phyloP scores from a whole-genome alignment of 2,888 invertebrate species.

The Ophion obscuratus region DNA sequence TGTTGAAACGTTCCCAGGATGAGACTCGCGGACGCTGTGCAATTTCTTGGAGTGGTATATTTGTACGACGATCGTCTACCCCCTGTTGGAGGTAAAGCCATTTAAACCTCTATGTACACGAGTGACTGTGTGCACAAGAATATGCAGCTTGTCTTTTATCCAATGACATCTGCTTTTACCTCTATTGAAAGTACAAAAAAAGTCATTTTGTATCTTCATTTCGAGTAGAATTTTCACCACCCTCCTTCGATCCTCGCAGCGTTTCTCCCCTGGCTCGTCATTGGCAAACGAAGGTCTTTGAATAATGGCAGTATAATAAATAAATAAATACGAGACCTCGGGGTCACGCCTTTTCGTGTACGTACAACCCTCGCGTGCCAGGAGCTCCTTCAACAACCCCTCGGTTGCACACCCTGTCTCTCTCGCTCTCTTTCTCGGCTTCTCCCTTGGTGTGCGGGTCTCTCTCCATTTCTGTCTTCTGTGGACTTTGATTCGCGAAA shows the following conservation, averaged over 20 bases:
- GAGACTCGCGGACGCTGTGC: background rate
- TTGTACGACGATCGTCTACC: constrained; percentile 8
- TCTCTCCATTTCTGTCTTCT: constrained; percentile 10
- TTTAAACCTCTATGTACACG: background rate
- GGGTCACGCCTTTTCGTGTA: constrained; percentile 68
- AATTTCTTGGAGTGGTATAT: constrained; percentile 14
- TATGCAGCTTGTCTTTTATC: constrained; percentile 15
- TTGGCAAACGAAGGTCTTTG: constrained; percentile 58
- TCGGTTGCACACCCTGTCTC: constrained; percentile 9
- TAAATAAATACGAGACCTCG: constrained; percentile 63
- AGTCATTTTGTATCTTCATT: constrained; percentile 47
- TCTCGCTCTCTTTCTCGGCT: constrained; percentile 7
- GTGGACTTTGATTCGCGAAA: constrained; percentile 54
- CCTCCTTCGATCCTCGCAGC: background rate
- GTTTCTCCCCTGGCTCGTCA: constrained; percentile 17
- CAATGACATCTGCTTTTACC: constrained; percentile 53
- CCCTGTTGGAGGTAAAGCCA: constrained; percentile 3
- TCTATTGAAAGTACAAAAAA: constrained; percentile 26
- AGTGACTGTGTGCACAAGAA: background rate
- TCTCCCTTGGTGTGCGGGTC: too few species aligned
- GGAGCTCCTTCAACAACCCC: constrained; percentile 63
- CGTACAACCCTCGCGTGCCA: constrained; percentile 65
- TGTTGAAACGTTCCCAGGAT: constrained; percentile 16
- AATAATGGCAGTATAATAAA: constrained; percentile 66
- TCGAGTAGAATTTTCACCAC: constrained; percentile 12